A percentile compares a stretch with the other conserved stretches of the same genome.
phyloP scores from a whole-genome alignment of 2,888 invertebrate species.

The Drosophila eohydei region DNA sequence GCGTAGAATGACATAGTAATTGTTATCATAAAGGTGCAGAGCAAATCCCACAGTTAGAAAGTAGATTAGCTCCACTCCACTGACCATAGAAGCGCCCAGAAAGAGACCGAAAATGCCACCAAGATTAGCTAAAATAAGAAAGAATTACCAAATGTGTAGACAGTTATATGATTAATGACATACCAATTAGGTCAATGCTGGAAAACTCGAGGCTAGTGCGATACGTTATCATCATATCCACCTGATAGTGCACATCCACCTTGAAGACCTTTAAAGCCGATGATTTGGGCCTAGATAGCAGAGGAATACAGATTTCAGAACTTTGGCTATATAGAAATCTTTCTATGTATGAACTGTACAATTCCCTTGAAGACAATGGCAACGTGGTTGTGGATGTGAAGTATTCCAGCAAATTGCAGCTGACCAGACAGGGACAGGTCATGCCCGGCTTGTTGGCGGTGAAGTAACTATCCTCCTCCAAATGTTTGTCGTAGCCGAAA shows the following conservation, averaged over 20 bases:
- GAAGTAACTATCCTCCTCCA: slow-evolving; percentile 76
- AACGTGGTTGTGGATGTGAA: slow-evolving; percentile 69
- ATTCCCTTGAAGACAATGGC: slow-evolving; percentile 41
- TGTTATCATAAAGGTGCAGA: slow-evolving; percentile 76
- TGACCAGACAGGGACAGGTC: slow-evolving; percentile 81
- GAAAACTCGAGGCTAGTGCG: slow-evolving; percentile 85
- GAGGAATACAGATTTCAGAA: background rate
- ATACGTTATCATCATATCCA: slow-evolving; percentile 83
- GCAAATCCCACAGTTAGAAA: slow-evolving; percentile 81
- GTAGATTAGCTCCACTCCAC: slow-evolving; percentile 85
- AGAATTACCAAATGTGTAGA: background rate
- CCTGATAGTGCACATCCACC: slow-evolving; percentile 85
- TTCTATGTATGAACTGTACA: slow-evolving; percentile 38
- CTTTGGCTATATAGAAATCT: background rate
- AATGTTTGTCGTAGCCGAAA: slow-evolving; percentile 79
- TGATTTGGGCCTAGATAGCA: slow-evolving; percentile 37
- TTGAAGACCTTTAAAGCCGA: slow-evolving; percentile 59
- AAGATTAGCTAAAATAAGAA: slow-evolving; percentile 83
- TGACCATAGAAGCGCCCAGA: slow-evolving; percentile 85
- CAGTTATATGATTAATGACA: background rate
- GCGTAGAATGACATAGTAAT: slow-evolving; percentile 54
- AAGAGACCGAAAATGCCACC: slow-evolving; percentile 86
- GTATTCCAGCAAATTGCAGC: slow-evolving; percentile 80
- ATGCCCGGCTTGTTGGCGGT: slow-evolving; percentile 79
- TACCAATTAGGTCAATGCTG: slow-evolving; percentile 85